A percentile compares a stretch with the other conserved stretches of the same genome.
Conservation (phyloP, 2,888 invertebrate species). For the Dione juno region DNA sequence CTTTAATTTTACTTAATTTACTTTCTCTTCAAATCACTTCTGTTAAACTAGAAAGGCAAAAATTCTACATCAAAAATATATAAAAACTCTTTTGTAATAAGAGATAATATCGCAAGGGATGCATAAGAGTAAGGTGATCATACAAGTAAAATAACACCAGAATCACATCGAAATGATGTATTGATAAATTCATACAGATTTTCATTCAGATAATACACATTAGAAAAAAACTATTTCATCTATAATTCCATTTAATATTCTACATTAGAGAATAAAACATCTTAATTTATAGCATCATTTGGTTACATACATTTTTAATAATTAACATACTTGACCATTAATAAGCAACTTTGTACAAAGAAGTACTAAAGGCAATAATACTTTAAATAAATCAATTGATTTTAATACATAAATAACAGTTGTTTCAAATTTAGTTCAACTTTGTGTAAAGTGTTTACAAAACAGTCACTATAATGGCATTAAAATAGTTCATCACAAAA, state of each 20-base stretch:
- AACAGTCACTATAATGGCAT: slow-evolving; percentile 71
- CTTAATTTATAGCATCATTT: slow-evolving; percentile 80
- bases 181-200: slow-evolving; percentile 80
- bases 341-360: slow-evolving; percentile 22
- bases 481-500: slow-evolving; percentile 55
- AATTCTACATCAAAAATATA: not conserved
- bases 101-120: not conserved
- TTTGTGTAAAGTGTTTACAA: slow-evolving; percentile 13
- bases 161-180: slow-evolving; percentile 79
- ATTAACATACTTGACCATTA: slow-evolving; percentile 64
- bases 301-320: slow-evolving; percentile 77
- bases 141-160: slow-evolving; percentile 40
- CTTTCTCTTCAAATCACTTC: no score
- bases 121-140: not conserved
- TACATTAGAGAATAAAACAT: slow-evolving; percentile 74
- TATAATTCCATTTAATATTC: slow-evolving; percentile 67
- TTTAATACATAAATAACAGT: not conserved
- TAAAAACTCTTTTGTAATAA: no score
- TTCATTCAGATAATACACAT: slow-evolving; percentile 75
- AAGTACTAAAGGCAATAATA: slow-evolving; percentile 12
- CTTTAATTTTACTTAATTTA: no score
- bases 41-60: not conserved
- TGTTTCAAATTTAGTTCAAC: slow-evolving; percentile 1
- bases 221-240: slow-evolving; percentile 74
- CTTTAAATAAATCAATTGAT: not conserved